Conservation (phyloP, 1,140 invertebrate species). For the Laupala kohalensis region DNA sequence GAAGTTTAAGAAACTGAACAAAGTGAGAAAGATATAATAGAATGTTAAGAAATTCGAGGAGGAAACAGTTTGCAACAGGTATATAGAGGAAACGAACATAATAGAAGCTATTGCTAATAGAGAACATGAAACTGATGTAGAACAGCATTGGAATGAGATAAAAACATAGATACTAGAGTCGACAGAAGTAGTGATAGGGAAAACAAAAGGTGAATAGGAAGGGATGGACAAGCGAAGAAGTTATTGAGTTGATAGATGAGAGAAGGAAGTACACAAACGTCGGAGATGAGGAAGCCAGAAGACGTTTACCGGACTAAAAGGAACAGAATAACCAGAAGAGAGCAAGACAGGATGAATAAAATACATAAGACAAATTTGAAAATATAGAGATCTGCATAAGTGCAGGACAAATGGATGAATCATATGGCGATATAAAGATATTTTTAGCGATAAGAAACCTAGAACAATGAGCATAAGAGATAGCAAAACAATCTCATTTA, state of each 20-base stretch:
- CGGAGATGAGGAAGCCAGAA: neutral
- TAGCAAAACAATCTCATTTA: no score
- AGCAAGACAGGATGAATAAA: neutral
- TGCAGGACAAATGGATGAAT: neutral
- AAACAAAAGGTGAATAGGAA: neutral
- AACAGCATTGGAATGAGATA: neutral
- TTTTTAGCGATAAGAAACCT: no score
- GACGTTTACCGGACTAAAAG: neutral
- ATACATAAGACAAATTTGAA: neutral
- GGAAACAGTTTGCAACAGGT: no score
- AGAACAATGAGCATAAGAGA: no score
- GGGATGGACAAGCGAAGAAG: neutral
- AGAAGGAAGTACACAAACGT: neutral
- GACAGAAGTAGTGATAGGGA: neutral
- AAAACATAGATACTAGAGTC: neutral
- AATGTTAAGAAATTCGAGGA: no score
- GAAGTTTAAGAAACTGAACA: neutral
- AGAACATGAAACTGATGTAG: neutral
- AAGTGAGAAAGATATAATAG: no score
- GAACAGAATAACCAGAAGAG: no score
- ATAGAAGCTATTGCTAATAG: neutral
- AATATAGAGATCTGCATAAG: neutral
- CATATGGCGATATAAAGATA: no score
- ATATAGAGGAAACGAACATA: no score
- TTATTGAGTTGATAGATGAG: no score